phyloP scores from a whole-genome alignment of 2,888 invertebrate genomes.

The Sarcophaga subvicina region DNA sequence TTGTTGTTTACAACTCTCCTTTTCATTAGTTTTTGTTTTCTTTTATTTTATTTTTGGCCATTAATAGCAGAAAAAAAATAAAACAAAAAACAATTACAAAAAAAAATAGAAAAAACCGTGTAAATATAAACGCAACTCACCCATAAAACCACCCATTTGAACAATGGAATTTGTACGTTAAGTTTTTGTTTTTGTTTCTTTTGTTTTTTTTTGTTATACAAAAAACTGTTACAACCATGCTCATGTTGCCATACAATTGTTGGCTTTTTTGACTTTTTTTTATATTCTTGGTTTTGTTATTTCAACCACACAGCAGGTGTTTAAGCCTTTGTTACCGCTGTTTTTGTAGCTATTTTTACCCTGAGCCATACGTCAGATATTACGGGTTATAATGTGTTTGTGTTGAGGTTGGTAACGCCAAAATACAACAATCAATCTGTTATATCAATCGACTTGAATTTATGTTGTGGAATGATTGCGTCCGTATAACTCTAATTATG shows the following conservation, averaged over 20 bases:
- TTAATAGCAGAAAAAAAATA: constrained; percentile 9
- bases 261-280: not conserved
- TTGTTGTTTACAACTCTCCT: constrained; percentile 47
- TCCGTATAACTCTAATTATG: too few species aligned
- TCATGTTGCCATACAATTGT: constrained; percentile 47
- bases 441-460: too few species aligned
- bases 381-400: too few species aligned
- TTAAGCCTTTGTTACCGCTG: constrained; percentile 30
- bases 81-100: not conserved
- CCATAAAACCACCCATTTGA: constrained; percentile 49
- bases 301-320: constrained; percentile 58
- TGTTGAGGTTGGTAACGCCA: too few species aligned
- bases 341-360: constrained; percentile 2
- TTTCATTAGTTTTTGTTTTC: constrained; percentile 42
- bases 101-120: not conserved
- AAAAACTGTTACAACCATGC: constrained; percentile 24
- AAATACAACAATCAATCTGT: too few species aligned
- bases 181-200: not conserved
- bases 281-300: constrained; percentile 8
- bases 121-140: constrained; percentile 30
- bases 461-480: too few species aligned
- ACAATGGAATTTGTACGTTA: constrained; percentile 35
- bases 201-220: not conserved
- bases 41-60: constrained; percentile 28
- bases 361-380: too few species aligned